phyloP scores from a whole-genome alignment of 2,113 vertebrate genomes.

The Acanthisitta chloris region DNA sequence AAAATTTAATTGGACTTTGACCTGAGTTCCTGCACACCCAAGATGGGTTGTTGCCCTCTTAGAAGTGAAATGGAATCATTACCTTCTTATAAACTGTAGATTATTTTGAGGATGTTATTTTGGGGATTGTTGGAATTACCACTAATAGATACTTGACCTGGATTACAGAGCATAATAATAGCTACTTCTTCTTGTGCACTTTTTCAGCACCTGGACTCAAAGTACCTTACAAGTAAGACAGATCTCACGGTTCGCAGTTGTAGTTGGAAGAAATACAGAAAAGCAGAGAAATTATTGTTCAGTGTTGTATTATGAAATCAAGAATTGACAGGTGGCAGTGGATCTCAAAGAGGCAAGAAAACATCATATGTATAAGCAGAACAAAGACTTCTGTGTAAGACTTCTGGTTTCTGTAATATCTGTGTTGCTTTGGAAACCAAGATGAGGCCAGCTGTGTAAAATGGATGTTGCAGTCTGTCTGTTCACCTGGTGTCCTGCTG shows the following conservation, averaged over 20 bases:
- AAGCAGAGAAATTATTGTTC: background rate
- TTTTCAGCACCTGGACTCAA: background rate
- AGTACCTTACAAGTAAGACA: background rate
- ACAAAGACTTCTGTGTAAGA: background rate
- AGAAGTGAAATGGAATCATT: background rate
- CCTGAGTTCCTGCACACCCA: background rate
- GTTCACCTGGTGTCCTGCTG: background rate
- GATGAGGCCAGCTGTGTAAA: background rate
- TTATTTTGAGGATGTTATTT: background rate
- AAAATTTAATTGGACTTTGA: background rate
- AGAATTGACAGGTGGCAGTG: background rate
- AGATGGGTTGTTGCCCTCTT: background rate
- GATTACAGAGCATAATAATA: background rate
- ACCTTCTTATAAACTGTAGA: background rate
- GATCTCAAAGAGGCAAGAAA: background rate
- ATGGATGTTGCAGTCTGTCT: background rate
- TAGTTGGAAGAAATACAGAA: background rate
- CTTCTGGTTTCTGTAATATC: background rate
- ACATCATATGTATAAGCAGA: rapidly evolving
- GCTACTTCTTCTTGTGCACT: background rate
- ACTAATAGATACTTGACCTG: background rate
- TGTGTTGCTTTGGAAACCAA: background rate
- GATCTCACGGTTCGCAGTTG: background rate
- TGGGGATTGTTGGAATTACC: background rate
- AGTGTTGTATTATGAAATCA: background rate